Evolutionary conservation across 2,888 invertebrate species (phyloP), one percentile per base, ranked within the genome.

Genomic region (Acleris emargana): DNA sequence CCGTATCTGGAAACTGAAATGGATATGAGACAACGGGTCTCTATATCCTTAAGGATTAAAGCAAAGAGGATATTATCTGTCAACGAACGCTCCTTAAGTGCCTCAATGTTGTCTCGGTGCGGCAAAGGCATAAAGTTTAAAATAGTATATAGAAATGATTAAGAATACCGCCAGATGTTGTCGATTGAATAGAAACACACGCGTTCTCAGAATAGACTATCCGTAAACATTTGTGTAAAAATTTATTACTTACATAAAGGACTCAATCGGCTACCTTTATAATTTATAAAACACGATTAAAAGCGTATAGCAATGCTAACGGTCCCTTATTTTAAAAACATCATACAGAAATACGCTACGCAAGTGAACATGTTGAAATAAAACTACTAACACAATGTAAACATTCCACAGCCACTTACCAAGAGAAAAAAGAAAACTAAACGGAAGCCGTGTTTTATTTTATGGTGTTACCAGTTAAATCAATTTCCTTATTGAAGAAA

Each of bases 1-100:
- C 88, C 86, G 84, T 86, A 83, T 86, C 79, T 76, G 80, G 82
- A 70, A 73, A 72, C 75, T 79, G 79, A 76, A 74, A 68, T 73
- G 82, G 64, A 78, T 79, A 84, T 73, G 71, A 82, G 72, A 45
- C 58, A 62, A 62, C 43, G 52, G 52, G 67, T 61, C 54, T 62
- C 52, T 62, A 43, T 58, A 50, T 18, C 52, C 58, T 59, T 13
- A 47, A 54, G 57, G 58, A 60, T 67, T 62, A 51, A 52, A 50
- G 58, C 66, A 57, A 55, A 43, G 62, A 67, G 70, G 71, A 72
- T 73, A 71, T 70, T 57, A 71, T 71, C 69, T 70, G 71, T 72
- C 71, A 73, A 67, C 70, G 67, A 62, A 60, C 66, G 18, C 62
- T 55, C 9, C 25, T 47, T 25, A 16, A 17, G 16, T 9, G 4